Conservation (phyloP, 2,888 invertebrate genomes). For the Apamea crenata region DNA sequence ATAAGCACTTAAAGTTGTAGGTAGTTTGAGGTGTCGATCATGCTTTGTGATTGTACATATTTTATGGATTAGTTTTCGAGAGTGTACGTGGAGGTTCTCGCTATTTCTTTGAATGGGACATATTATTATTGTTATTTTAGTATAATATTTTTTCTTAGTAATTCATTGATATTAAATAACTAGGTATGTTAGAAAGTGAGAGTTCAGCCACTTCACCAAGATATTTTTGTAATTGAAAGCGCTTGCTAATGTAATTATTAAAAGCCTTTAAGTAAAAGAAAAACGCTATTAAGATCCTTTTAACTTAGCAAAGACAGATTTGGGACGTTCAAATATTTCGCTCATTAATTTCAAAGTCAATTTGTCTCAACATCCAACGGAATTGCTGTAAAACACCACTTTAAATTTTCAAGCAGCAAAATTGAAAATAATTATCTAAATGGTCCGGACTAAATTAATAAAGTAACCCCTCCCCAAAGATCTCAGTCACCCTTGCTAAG, state of each 20-base stretch:
- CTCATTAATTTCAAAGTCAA: slow-evolving; percentile 55
- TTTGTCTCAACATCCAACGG: slow-evolving; percentile 54
- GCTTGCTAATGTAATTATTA: slow-evolving; percentile 15
- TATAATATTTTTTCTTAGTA: background rate
- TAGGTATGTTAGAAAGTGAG: background rate
- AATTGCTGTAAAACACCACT: slow-evolving; percentile 59
- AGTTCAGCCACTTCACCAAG: background rate
- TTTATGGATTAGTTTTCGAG: slow-evolving; percentile 19
- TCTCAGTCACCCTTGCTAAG: slow-evolving; percentile 68
- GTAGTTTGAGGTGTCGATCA: slow-evolving; percentile 48
- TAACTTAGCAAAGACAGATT: slow-evolving; percentile 53
- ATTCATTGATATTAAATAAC: background rate
- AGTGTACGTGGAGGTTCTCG: background rate
- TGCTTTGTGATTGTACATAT: slow-evolving; percentile 36
- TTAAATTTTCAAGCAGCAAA: slow-evolving; percentile 63
- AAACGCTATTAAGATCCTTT: slow-evolving; percentile 29
- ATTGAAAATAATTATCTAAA: slow-evolving; percentile 71
- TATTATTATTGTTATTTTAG: background rate
- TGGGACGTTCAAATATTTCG: slow-evolving; percentile 42
- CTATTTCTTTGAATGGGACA: background rate
- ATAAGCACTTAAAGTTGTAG: slow-evolving; percentile 48
- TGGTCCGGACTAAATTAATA: slow-evolving; percentile 70
- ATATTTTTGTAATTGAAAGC: slow-evolving; percentile 14
- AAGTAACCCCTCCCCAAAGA: slow-evolving; percentile 75
- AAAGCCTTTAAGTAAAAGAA: slow-evolving; percentile 37